Evolutionary conservation across 2,797 vertebrate genomes (phyloP).

Genomic region (Pangasius mekongensis): DNA sequence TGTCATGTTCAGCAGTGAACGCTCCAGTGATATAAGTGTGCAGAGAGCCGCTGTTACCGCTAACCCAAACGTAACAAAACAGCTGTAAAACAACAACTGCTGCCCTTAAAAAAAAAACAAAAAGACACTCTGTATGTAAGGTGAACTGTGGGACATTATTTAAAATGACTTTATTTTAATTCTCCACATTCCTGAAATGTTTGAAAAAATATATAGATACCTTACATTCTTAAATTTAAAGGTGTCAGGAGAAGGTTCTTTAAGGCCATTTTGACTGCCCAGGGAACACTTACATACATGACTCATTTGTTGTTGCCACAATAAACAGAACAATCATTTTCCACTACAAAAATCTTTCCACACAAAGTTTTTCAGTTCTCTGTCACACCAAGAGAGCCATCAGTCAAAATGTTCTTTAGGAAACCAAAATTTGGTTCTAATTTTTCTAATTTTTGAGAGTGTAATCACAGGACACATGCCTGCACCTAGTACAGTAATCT

Average conservation of each 20-base stretch:
- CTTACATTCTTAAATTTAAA: not conserved
- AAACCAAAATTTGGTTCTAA: not conserved
- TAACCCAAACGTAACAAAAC: slow-evolving; percentile 7
- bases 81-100: not conserved
- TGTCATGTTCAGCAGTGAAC: slow-evolving; percentile 43
- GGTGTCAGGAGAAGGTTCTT: not conserved
- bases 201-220: not conserved
- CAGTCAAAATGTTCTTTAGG: not conserved
- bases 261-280: not conserved
- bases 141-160: not conserved
- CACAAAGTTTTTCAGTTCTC: not conserved
- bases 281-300: not conserved
- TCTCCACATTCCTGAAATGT: not conserved
- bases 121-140: not conserved
- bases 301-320: slow-evolving; percentile 10
- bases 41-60: not conserved
- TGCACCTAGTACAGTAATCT: not conserved
- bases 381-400: not conserved
- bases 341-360: not conserved
- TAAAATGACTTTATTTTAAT: not conserved
- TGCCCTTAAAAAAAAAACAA: not conserved
- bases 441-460: not conserved
- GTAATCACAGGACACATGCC: not conserved
- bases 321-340: slow-evolving; percentile 4
- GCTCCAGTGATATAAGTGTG: not conserved